Evolutionary conservation across 2,797 vertebrate genomes (phyloP), one percentile per base, ranked within the genome.

Genomic region (Halcyon chelicuti): DNA sequence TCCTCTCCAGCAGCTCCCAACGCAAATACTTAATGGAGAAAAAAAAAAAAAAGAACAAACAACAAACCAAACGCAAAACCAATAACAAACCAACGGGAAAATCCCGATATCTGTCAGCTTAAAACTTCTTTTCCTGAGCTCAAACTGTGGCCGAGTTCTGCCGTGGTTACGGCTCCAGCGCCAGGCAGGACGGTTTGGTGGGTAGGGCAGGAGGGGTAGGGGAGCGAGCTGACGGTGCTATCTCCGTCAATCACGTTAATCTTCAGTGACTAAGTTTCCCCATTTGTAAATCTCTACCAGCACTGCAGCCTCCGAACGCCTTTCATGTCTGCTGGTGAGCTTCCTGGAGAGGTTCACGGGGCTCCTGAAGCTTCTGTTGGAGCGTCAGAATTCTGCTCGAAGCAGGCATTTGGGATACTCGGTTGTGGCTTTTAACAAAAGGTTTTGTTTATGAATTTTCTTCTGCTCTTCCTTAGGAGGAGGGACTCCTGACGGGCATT

Each of bases 341-440:
- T 83, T 86, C 93, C 85, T 94, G 92, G 82, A 96, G 90, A 94
- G 81, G 84, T 83, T 94, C 65, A 10, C 2, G 17, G 57, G 71
- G 57, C 84, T 65, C 76, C 73, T 93, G 57, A 14, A 80, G 47
- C 63, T 87, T 86, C 79, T 93, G 46, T 19, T 67, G 28, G 65
- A 71, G 76, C 46, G 70, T 57, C 49, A 92, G 87, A 82, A 57
- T 66, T 86, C 67, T 66, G 26, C 90, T 77, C 26, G 52, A 73
- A 82, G 71, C 19, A 1, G 51, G 46, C 17, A 1, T 77, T 86
- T 73, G 83, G 82, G 86, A 63, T 85, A 22, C 86, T 87, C 26
- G 13, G 33, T 42, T 71, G 83, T 66, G 86, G 51, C 66, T 86
- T 90, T 75, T 33, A 78, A 89, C 87, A 80, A 78, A 73, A 90